Percentiles rank a stretch among this genome's conserved stretches.
Evolutionary conservation across 2,888 invertebrate species (phyloP).

Genomic region (Diachrysia chrysitis): DNA sequence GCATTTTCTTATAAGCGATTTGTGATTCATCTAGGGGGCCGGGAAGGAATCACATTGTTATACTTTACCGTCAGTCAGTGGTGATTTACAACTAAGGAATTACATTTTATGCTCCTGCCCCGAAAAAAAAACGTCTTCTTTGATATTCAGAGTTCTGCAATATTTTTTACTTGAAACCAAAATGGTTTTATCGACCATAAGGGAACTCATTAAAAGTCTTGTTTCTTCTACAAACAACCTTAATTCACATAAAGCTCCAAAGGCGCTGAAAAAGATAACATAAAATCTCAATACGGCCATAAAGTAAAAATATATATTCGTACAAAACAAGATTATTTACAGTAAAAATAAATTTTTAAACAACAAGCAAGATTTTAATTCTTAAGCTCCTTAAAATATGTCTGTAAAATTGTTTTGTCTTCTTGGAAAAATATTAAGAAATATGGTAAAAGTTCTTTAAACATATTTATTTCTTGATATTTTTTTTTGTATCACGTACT

Average conservation of each 20-base stretch:
- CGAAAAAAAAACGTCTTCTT: too few relatives aligned
- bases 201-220: neutral
- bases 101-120: too few relatives aligned
- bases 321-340: conserved; percentile 5
- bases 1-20: too few relatives aligned
- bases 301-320: conserved; percentile 15
- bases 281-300: neutral
- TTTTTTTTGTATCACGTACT: too few relatives aligned
- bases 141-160: too few relatives aligned
- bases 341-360: conserved; percentile 15
- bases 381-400: conserved; percentile 5
- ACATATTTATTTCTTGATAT: too few relatives aligned
- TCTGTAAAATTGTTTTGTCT: neutral
- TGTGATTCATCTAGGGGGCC: too few relatives aligned
- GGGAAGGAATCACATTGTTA: too few relatives aligned
- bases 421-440: neutral
- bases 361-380: conserved; percentile 7
- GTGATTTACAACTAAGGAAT: too few relatives aligned
- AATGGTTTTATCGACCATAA: too few relatives aligned
- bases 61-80: too few relatives aligned
- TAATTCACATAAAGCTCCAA: neutral
- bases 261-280: neutral
- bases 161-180: too few relatives aligned
- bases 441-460: neutral
- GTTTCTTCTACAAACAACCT: neutral